Percentiles rank a stretch among this genome's conserved stretches.
These are phyloP conservation scores for Onchidella celtica DNA, from an alignment of 2,888 invertebrate genomes.

Conservation along the genomic window DNA sequence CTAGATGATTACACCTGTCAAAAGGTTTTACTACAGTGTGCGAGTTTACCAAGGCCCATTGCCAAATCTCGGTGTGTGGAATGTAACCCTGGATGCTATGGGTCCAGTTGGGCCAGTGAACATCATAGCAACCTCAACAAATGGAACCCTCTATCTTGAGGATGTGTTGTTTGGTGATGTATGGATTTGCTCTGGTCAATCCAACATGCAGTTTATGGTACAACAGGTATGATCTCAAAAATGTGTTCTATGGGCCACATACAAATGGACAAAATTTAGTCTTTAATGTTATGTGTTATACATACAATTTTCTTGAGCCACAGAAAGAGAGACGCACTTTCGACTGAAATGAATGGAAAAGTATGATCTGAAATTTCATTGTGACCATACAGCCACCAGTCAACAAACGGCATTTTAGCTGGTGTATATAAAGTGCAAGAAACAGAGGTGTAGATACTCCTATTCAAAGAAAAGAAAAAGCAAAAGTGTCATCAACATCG, in stretches of 20 bases:
- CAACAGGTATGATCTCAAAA: constrained; percentile 56
- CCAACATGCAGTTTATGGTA: constrained; percentile 75
- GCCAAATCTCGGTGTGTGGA: neutral
- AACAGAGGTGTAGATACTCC: too few species aligned
- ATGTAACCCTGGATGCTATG: neutral
- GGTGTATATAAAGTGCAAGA: too few species aligned
- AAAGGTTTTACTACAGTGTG: neutral
- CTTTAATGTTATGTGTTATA: too few species aligned
- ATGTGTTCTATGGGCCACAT: neutral
- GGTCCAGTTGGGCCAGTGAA: neutral
- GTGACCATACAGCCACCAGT: too few species aligned
- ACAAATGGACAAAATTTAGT: too few species aligned
- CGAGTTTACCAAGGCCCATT: neutral
- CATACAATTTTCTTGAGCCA: too few species aligned
- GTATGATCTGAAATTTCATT: too few species aligned
- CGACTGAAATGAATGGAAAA: too few species aligned
- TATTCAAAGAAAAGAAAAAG: too few species aligned
- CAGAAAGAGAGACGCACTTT: too few species aligned
- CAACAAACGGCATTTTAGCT: too few species aligned
- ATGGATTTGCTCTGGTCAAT: constrained; percentile 78
- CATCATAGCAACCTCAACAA: neutral
- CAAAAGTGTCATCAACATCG: too few species aligned
- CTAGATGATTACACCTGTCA: neutral
- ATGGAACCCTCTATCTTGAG: neutral
- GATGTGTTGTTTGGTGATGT: constrained; percentile 53